Evolutionary conservation across 1,140 invertebrate genomes (phyloP).

Genomic region (Cecropterus lyciades): DNA sequence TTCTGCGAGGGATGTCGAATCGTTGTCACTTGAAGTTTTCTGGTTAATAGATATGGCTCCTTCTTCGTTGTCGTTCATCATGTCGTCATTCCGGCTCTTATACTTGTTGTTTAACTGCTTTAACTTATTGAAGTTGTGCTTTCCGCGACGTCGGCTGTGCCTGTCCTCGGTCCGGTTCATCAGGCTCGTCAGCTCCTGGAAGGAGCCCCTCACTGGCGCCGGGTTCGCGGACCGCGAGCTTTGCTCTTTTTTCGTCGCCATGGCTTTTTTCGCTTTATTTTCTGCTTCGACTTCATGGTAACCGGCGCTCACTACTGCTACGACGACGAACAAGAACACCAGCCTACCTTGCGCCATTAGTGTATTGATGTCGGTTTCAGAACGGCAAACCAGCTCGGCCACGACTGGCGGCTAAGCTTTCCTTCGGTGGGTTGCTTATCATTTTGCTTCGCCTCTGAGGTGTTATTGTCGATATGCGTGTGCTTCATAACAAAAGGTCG

Average conservation of each 20-base stretch:
- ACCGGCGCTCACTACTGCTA: conserved; percentile 54
- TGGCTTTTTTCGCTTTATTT: conserved; percentile 67
- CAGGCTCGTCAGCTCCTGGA: conserved; percentile 59
- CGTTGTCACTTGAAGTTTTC: conserved; percentile 54
- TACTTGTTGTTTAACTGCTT: conserved; percentile 54
- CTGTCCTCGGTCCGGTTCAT: conserved; percentile 66
- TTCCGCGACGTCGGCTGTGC: conserved; percentile 47
- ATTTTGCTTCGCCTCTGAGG: conserved; percentile 36
- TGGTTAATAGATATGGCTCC: conserved; percentile 61
- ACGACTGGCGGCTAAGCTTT: conserved; percentile 37
- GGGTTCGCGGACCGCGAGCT: conserved; percentile 64
- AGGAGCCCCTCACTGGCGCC: conserved; percentile 58
- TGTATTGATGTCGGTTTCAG: conserved; percentile 50
- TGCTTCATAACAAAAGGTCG: conserved; percentile 57
- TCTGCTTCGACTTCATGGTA: conserved; percentile 66
- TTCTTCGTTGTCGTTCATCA: conserved; percentile 79
- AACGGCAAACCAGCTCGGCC: conserved; percentile 41
- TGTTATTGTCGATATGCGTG: conserved; percentile 40
- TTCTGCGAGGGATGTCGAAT: conserved; percentile 53
- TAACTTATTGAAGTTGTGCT: conserved; percentile 65
- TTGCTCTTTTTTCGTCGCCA: conserved; percentile 75
- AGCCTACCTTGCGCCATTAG: conserved; percentile 72
- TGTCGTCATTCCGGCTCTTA: conserved; percentile 49
- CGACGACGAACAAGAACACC: conserved; percentile 53
- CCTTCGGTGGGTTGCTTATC: conserved; percentile 37